Base-by-base conservation (phyloP, 53 echinoderm and acorn worm genomes). In the Hippasteria phrygiana region DNA sequence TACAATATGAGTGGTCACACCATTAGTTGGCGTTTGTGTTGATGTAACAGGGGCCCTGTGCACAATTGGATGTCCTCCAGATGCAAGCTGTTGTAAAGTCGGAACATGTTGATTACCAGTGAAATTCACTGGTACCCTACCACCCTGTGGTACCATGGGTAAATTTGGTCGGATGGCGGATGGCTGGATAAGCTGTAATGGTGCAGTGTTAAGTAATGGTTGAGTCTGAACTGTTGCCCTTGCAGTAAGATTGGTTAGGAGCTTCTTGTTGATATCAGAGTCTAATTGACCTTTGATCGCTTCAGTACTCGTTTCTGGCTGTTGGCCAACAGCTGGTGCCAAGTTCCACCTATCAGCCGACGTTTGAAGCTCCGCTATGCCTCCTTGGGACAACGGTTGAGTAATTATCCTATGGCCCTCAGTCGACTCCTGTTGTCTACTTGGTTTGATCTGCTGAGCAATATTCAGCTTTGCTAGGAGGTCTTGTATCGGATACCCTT, bases 381-480 rank as follows among this genome's bases (percentile, higher is more conserved):
- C 32, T 22, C 82, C 82, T 32, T 82, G 66, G 66, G 82, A 82
- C 29, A 42, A 4, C 28, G 82, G 64, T 26, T 74, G 50, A 14
- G 88, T 73, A 29, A 88, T 72, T 45, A 71, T 33, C 69, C 47
- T 71, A 4, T 47, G 63, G 71, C 90, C 65, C 81, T 65, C 54
- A 34, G 91, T 47, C 33, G 69, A 20, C 18, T 71, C 88, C 11
- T 84, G 87, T 71, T 83, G 62, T n/a, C 76, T 78, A 34, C 59
- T 1, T 34, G 43, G 42, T 22, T 72, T 13, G 72, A 8, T 88
- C 59, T 88, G 77, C 10, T 88, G 88, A 3, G 85, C 71, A 6
- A 85, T 85, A 26, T 50, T 85, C 24, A 94, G 74, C 84, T 88
- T 65, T 14, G 90, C 87, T 2, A 93, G 73, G 32, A 91, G 89